Percentiles rank a stretch among this genome's conserved stretches.
Conservation (phyloP, 2,888 invertebrate species). For the Gari tellinella region DNA sequence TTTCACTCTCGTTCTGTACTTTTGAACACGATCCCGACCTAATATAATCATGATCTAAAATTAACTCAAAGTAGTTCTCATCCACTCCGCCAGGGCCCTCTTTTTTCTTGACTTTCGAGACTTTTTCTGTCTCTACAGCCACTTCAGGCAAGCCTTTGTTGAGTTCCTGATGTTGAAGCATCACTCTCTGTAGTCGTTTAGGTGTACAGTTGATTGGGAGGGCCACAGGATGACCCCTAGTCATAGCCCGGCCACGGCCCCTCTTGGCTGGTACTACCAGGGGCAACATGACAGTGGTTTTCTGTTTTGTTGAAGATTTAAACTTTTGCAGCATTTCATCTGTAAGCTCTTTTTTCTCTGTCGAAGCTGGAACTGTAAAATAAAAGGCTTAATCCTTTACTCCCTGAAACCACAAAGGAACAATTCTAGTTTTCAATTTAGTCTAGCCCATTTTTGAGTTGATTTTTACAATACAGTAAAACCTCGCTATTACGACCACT, state of each 20-base stretch:
- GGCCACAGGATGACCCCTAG: conserved; percentile 61
- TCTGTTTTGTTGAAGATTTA: conserved; percentile 57
- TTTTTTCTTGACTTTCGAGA: conserved; percentile 4
- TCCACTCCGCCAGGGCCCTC: conserved; percentile 12
- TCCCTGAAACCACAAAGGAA: no score
- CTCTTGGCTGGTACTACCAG: conserved; percentile 70
- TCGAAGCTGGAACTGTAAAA: conserved; percentile 14
- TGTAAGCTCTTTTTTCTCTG: conserved; percentile 32
- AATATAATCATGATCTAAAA: conserved; percentile 88
- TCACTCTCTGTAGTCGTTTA: conserved; percentile 60
- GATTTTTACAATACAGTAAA: no score
- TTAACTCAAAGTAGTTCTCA: conserved; percentile 68
- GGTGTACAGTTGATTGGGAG: conserved; percentile 57
- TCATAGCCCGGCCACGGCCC: conserved; percentile 63
- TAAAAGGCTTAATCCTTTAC: no score
- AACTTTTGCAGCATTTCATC: conserved; percentile 22
- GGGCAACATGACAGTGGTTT: conserved; percentile 73
- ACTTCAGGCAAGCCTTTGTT: conserved; percentile 28
- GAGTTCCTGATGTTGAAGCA: conserved; percentile 51
- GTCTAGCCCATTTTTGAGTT: no score
- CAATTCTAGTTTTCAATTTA: no score
- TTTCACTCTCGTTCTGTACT: no score
- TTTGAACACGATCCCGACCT: neutral
- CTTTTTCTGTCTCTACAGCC: conserved; percentile 6
- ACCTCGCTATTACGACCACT: no score